A percentile compares a stretch with the other conserved stretches of the same genome.
Evolutionary conservation across 2,113 vertebrate species (phyloP).

Genomic region (Pavo muticus): DNA sequence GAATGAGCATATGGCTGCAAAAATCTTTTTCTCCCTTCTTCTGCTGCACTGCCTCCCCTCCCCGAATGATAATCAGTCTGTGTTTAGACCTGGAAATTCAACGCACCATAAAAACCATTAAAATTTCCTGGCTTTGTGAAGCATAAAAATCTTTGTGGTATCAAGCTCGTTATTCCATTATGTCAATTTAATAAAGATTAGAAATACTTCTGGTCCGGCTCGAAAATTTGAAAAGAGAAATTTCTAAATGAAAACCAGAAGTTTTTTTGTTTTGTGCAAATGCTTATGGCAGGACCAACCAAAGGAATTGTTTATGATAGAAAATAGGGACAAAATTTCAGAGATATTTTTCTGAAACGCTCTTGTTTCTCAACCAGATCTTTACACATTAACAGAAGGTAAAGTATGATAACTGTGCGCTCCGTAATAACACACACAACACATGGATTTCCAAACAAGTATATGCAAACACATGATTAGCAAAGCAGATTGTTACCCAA

Average conservation of each 20-base stretch:
- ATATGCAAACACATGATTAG: slow-evolving; percentile 59
- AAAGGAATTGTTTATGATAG: not conserved
- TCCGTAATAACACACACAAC: slow-evolving; percentile 6
- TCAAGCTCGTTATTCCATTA: not conserved
- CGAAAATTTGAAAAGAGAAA: not conserved
- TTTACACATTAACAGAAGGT: slow-evolving; percentile 1
- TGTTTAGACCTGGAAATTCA: slow-evolving; percentile 55
- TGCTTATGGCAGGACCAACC: not conserved
- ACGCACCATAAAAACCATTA: slow-evolving; percentile 41
- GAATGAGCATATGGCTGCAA: slow-evolving; percentile 42
- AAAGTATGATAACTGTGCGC: slow-evolving; percentile 29
- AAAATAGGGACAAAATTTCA: not conserved
- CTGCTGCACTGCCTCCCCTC: not conserved
- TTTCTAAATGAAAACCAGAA: not conserved
- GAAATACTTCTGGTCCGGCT: not conserved
- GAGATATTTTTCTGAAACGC: not conserved
- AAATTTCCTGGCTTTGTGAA: slow-evolving; percentile 6
- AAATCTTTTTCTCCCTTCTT: slow-evolving; percentile 1
- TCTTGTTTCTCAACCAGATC: not conserved
- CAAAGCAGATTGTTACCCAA: slow-evolving; percentile 56
- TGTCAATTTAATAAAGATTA: not conserved
- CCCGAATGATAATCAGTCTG: slow-evolving; percentile 3
- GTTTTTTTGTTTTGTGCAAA: not conserved
- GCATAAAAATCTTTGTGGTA: slow-evolving; percentile 20
- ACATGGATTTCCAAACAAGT: slow-evolving; percentile 54